Evolutionary conservation across 1,140 invertebrate genomes (phyloP), one percentile per base, ranked within the genome.

Genomic region (Caenorhabditis latens): DNA sequence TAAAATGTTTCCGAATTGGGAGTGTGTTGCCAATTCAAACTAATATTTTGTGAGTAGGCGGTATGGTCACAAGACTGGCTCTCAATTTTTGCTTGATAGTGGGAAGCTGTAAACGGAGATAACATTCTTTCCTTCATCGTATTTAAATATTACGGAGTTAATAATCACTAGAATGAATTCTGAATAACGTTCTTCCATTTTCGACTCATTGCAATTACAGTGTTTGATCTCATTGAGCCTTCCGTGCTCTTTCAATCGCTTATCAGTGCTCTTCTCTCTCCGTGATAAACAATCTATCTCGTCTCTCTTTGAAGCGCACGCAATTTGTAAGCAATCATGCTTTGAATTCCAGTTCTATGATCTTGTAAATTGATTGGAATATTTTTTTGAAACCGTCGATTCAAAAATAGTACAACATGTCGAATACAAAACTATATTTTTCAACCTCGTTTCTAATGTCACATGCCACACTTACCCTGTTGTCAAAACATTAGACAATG

Each of bases 21-120:
- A 75, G 40, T 75, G 67, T 75, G 67, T 75, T 19, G 67, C 67
- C 43, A 48, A 11, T 40, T 75, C 67, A 75, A 75, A 75, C 67
- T 75, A n/a, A 46, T 75, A 75, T 75, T 32, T 75, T 75, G 43
- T 75, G 16, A 40, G 43, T 75, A 48, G 67, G 67, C 42, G 67
- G 13, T n/a, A 48, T 75, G 13, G 43, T 75, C 42, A 46, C 67
- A 46, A 40, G 67, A 75, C n/a, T 24, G 42, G 24, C 19, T 21
- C 19, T 48, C 1, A n/a, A 11, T 42, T 14, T 67, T 67, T 40
- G 9, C 2, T 42, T 67, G 63, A 67, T 67, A 67, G 40, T 67
- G 40, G 7, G 24, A 40, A 67, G 50, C 50, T 53, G 16, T 11
- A 53, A 53, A 53, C 50, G 50, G 11, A 53, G 50, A 53, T 53